Evolutionary conservation across 1,140 invertebrate genomes (phyloP).

Genomic region (Argopecten irradians): DNA sequence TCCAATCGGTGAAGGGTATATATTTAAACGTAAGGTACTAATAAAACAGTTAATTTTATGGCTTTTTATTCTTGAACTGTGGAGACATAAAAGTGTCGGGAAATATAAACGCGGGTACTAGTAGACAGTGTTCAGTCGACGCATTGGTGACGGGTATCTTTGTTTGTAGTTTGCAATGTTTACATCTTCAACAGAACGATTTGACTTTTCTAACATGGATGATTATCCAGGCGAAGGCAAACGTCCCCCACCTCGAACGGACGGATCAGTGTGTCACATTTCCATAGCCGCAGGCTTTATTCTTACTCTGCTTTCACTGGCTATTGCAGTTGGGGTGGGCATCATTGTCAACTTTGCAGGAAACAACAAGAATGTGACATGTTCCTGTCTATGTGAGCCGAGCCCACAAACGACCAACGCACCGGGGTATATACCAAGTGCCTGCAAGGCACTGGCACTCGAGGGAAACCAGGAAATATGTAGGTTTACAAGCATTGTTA

Average conservation of each 20-base stretch:
- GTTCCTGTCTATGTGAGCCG: slow-evolving; percentile 40
- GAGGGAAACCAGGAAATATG: background rate
- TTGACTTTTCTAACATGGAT: background rate
- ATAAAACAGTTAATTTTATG: background rate
- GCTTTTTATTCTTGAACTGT: background rate
- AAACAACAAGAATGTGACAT: slow-evolving; percentile 38
- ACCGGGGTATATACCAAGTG: background rate
- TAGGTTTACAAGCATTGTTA: too few species aligned
- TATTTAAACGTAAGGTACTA: too few species aligned
- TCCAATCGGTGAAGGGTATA: too few species aligned
- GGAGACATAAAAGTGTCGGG: background rate
- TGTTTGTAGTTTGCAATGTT: background rate
- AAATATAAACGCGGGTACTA: background rate
- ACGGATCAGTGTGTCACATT: slow-evolving; percentile 46
- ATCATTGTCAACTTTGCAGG: slow-evolving; percentile 62
- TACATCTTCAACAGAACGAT: background rate
- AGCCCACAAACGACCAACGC: background rate
- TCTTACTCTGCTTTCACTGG: slow-evolving; percentile 53
- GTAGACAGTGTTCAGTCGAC: background rate
- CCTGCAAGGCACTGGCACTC: background rate
- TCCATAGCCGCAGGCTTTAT: slow-evolving; percentile 53
- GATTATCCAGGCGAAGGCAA: background rate
- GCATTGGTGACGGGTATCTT: background rate
- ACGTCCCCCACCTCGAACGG: background rate
- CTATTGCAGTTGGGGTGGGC: slow-evolving; percentile 54